phyloP scores from a whole-genome alignment of 64 coral and sea anemone genomes.

The Pachyseris speciosa region DNA sequence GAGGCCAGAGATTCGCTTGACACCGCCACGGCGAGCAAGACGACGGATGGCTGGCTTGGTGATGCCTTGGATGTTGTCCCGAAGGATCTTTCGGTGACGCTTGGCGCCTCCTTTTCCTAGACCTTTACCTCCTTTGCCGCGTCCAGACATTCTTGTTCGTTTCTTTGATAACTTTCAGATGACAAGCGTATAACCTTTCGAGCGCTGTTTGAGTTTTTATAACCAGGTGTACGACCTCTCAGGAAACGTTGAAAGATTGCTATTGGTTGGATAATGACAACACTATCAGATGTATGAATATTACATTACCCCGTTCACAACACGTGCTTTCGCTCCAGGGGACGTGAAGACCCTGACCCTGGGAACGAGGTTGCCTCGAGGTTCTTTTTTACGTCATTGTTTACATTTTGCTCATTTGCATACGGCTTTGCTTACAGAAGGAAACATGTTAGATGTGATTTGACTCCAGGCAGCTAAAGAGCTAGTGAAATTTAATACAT shows the following conservation, averaged over 20 bases:
- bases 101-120: constrained; percentile 95
- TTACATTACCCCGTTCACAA: neutral
- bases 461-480: too few species aligned
- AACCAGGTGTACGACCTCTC: neutral
- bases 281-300: too few species aligned
- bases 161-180: too few species aligned
- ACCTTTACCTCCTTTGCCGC: constrained; percentile 96
- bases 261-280: too few species aligned
- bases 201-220: neutral
- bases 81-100: constrained; percentile 96
- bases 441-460: too few species aligned
- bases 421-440: too few species aligned
- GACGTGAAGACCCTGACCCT: too few species aligned
- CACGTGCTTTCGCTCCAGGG: neutral
- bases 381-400: too few species aligned
- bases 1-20: constrained; percentile 95
- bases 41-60: constrained; percentile 95
- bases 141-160: constrained; percentile 97
- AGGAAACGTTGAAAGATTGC: neutral
- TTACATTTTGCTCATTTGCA: too few species aligned
- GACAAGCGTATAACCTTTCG: too few species aligned
- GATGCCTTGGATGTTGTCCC: constrained; percentile 95
- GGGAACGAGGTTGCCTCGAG: too few species aligned
- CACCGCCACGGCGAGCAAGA: constrained; percentile 94
- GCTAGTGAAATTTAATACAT: too few species aligned